A percentile compares a stretch with the other conserved stretches of the same genome.
phyloP scores from a whole-genome alignment of 2,888 invertebrate genomes.

The Chaitophorus viminalis region DNA sequence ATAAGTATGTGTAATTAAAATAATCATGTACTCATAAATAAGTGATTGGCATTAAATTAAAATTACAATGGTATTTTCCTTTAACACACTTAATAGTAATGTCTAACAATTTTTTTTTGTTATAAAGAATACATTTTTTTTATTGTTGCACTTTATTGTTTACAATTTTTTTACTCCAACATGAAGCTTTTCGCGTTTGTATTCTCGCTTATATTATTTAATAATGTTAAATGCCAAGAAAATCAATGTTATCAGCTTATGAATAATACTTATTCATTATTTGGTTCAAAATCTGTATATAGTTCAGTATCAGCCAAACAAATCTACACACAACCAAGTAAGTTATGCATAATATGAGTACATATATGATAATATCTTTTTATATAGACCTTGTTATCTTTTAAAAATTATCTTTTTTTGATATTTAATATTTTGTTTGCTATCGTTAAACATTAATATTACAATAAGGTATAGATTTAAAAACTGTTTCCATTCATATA shows the following conservation, averaged over 20 bases:
- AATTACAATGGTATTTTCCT: too few relatives aligned
- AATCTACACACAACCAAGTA: conserved; percentile 21
- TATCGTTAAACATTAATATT: neutral
- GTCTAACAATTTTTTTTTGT: too few relatives aligned
- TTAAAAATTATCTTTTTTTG: neutral
- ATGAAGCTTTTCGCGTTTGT: neutral
- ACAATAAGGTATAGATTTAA: too few relatives aligned
- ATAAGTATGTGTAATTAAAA: too few relatives aligned
- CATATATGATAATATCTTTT: neutral
- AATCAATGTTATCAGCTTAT: neutral
- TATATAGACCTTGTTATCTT: neutral
- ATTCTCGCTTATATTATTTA: neutral
- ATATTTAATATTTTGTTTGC: neutral
- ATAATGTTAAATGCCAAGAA: neutral
- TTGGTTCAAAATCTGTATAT: conserved; percentile 29
- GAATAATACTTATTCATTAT: conserved; percentile 1
- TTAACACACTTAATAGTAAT: too few relatives aligned
- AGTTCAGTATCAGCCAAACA: neutral
- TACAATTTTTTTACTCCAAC: neutral
- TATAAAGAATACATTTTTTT: neutral
- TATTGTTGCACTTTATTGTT: neutral
- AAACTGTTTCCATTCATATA: neutral
- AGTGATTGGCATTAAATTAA: too few relatives aligned
- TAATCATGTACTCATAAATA: too few relatives aligned
- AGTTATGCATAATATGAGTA: neutral